Base-by-base conservation (phyloP, 2,888 invertebrate genomes). In the Endomychus coccineus region DNA sequence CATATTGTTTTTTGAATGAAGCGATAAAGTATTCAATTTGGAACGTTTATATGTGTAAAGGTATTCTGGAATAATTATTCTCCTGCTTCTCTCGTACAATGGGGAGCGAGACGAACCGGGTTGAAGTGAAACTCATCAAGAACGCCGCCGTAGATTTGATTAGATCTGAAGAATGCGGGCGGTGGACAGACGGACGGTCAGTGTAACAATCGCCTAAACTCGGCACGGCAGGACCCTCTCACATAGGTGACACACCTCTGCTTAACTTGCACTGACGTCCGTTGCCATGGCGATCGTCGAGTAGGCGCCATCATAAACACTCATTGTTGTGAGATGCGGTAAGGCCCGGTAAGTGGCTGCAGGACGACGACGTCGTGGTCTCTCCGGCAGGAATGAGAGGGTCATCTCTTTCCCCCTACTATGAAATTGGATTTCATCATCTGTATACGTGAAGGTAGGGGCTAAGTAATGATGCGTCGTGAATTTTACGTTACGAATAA, bases 301-400 rank as follows among this genome's bases (percentile, higher is more conserved):
- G 62, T 64, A 67, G 66, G 66, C 66, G 66, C 66, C 66, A 66
- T 67, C 66, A 67, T 66, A 67, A 66, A 66, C 66, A 66, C 64
- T 64, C 64, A 65, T 65, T 66, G 66, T 65, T 64, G 65, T 64
- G 66, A n/a, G n/a, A 64, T 64, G 64, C 61, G 60, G 61, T 59
- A 54, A 53, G 51, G 52, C 46, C 40, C 49, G 51, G 52, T 55
- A 54, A 55, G 54, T 54, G 55, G 56, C 59, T 50, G 56, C 52
- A 53, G 54, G 53, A 54, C 51, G 38, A 52, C 52, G 40, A 21
- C 37, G 37, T 30, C 24, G 39, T 34, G 27, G 49, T 50, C 48
- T n/a, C n/a, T 50, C 35, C 42, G 42, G 43, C 42, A 40, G 48
- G 40, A 36, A 36, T 40, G 34, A 37, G 39, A 38, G 34, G 31